phyloP scores from a whole-genome alignment of 2,113 vertebrate species.

The Eclectus roratus region DNA sequence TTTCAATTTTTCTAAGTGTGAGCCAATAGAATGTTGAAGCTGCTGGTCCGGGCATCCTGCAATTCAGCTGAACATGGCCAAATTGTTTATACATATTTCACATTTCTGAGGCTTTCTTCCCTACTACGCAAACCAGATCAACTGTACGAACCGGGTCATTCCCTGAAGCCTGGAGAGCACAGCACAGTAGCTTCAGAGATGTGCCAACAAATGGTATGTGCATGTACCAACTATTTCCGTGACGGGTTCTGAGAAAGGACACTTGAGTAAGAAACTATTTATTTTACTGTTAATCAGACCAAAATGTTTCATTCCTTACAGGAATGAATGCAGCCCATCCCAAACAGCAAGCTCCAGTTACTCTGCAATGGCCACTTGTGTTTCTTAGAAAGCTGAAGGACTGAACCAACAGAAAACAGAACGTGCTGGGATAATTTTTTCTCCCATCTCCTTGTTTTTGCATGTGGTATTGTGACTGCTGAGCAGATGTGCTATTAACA shows the following conservation, averaged over 20 bases:
- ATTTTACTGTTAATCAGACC: slow-evolving; percentile 34
- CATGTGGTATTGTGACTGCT: neutral
- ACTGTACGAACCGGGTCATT: neutral
- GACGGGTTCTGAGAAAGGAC: neutral
- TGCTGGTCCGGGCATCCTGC: neutral
- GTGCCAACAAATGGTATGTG: neutral
- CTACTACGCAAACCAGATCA: neutral
- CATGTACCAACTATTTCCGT: neutral
- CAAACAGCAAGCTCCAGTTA: neutral
- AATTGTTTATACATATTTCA: slow-evolving; percentile 33
- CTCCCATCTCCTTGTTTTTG: neutral
- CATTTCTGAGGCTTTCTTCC: slow-evolving; percentile 51
- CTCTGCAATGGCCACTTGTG: accelerated
- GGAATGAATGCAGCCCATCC: accelerated
- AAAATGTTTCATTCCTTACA: slow-evolving; percentile 14
- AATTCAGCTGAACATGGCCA: neutral
- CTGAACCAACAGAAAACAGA: neutral
- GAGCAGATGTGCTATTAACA: neutral
- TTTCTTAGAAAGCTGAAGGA: neutral
- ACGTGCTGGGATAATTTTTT: neutral
- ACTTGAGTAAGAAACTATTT: neutral
- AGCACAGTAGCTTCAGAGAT: neutral
- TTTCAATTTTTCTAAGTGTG: neutral
- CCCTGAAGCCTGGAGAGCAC: neutral
- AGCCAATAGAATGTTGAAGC: neutral